These are phyloP conservation scores for Pentalonia nigronervosa DNA, from an alignment of 1,140 invertebrate species.

Conservation along the genomic window DNA sequence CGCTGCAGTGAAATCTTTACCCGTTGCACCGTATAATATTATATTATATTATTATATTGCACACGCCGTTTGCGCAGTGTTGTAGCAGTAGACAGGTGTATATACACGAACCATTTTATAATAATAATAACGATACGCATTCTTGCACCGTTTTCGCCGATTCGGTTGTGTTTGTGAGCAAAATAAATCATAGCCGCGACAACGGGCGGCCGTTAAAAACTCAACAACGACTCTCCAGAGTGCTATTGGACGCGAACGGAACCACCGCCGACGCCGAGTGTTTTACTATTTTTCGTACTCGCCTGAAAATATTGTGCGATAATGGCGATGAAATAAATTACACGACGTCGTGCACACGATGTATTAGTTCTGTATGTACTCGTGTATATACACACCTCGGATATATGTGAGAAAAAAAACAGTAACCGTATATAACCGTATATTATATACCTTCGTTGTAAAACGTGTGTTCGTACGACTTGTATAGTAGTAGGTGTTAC, in stretches of 20 bases:
- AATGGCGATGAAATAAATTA: constrained; percentile 42
- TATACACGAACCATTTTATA: not conserved
- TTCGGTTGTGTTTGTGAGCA: not conserved
- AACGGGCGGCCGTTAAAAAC: constrained; percentile 53
- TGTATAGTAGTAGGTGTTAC: too few relatives aligned
- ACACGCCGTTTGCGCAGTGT: not conserved
- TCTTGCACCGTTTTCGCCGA: not conserved
- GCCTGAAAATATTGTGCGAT: not conserved
- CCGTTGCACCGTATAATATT: not conserved
- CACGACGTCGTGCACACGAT: not conserved
- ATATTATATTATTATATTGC: not conserved
- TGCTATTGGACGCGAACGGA: constrained; percentile 26
- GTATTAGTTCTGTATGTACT: not conserved
- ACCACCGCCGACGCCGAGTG: not conserved
- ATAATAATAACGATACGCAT: not conserved
- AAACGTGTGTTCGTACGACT: not conserved
- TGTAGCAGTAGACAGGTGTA: not conserved
- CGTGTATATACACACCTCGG: too few relatives aligned
- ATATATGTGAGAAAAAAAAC: not conserved
- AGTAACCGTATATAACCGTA: not conserved
- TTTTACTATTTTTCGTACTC: constrained; percentile 14
- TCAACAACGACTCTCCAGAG: constrained; percentile 49
- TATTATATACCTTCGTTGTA: not conserved
- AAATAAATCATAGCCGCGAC: constrained; percentile 54
- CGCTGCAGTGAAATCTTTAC: not conserved